Conservation (phyloP, 2,113 vertebrate genomes). For the Barnardius zonarius region DNA sequence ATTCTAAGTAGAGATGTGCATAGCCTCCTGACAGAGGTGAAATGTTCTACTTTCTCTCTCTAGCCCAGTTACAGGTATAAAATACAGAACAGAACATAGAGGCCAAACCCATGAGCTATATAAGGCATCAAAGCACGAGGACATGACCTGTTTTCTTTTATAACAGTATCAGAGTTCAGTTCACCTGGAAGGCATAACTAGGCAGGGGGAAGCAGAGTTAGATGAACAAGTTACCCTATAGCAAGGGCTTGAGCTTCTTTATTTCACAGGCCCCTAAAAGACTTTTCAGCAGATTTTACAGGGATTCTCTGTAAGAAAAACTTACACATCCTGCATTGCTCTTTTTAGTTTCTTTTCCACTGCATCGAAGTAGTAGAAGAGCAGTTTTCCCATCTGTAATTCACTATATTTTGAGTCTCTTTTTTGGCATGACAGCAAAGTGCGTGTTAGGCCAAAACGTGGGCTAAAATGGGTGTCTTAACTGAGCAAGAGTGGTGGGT, state of each 20-base stretch:
- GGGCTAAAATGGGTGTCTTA: neutral
- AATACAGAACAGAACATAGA: neutral
- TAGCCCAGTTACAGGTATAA: neutral
- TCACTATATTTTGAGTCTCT: neutral
- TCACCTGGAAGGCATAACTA: neutral
- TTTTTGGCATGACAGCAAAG: neutral
- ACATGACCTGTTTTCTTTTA: neutral
- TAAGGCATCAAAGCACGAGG: neutral
- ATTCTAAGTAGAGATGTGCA: neutral
- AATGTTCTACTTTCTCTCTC: neutral
- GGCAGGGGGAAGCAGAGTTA: neutral
- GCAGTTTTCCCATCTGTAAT: neutral
- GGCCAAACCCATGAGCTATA: slow-evolving; percentile 7
- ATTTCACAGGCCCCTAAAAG: neutral
- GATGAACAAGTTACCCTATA: neutral
- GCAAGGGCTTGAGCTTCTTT: neutral
- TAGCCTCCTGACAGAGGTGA: neutral
- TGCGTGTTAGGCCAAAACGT: neutral
- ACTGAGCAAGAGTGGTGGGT: neutral
- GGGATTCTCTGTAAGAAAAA: neutral
- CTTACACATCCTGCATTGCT: neutral
- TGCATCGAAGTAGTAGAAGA: neutral
- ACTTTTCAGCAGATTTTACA: neutral
- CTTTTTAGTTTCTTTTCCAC: neutral
- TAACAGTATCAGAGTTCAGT: neutral